Evolutionary conservation across 2,888 invertebrate genomes (phyloP), one percentile per base, ranked within the genome.

Genomic region (Drosophila ustulata): DNA sequence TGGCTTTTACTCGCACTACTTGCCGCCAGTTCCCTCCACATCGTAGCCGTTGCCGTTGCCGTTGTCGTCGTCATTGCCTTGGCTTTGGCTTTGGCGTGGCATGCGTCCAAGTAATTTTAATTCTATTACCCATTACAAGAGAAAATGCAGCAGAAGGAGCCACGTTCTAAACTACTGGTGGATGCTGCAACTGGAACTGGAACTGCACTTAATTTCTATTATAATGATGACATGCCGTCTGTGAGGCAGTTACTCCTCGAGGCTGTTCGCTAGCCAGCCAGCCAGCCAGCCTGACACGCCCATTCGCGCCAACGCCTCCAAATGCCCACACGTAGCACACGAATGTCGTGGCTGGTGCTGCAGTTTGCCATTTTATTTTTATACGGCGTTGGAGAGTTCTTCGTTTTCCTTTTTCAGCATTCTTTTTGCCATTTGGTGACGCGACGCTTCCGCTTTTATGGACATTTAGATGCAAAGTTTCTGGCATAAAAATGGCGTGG

Each of bases 401-500:
- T 41, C 32, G 52, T 65, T 37, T 8, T 30, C 13, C n/a, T 52
- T 34, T 28, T 47, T 52, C 1, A 18, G 18, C 18, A 18, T 66
- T 50, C 43, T 61, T 80, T 70, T 59, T 59, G 57, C 69, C 75
- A 71, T 80, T 86, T 80, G 81, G 81, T 80, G 82, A 65, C 75
- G 66, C 74, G 85, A 75, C 83, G 78, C 71, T 88, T 82, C 78
- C 86, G 83, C 89, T 83, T 85, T 83, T 83, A 88, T 85, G 84
- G 86, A 88, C 84, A 88, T 85, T 87, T 88, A 89, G 84, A 89
- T 87, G 87, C 84, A 85, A 87, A 85, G 84, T 88, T 84, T 87
- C 89, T 88, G 84, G 82, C 89, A 88, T 87, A 84, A 87, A 88
- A 85, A 85, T 87, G 82, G 89, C 82, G 89, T 81, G 85, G 79